phyloP scores from a whole-genome alignment of 2,888 invertebrate genomes.

The Phyto melanocephala region DNA sequence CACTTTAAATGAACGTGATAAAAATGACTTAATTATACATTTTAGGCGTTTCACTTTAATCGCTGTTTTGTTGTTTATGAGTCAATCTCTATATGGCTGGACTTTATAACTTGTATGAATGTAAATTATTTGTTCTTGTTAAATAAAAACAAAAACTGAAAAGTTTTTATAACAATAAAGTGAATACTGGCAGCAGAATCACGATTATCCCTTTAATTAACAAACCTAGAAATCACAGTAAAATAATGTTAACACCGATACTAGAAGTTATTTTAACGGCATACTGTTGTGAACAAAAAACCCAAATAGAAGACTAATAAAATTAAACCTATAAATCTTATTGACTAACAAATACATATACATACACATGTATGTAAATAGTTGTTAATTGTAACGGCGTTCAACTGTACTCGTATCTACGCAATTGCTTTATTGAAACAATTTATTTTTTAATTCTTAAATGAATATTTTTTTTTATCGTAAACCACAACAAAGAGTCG shows the following conservation, averaged over 20 bases:
- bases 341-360: too few relatives aligned
- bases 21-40: conserved; percentile 17
- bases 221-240: too few relatives aligned
- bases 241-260: too few relatives aligned
- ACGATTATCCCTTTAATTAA: too few relatives aligned
- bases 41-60: conserved; percentile 24
- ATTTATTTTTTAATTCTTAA: neutral
- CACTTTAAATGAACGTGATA: conserved; percentile 48
- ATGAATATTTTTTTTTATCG: neutral
- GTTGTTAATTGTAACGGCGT: too few relatives aligned
- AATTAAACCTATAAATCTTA: too few relatives aligned
- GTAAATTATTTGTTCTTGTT: neutral
- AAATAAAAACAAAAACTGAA: neutral
- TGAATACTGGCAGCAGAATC: neutral
- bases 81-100: conserved; percentile 33
- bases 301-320: too few relatives aligned
- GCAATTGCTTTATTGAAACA: too few relatives aligned
- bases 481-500: neutral
- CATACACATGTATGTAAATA: too few relatives aligned
- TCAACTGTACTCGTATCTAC: too few relatives aligned
- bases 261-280: too few relatives aligned
- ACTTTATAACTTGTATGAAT: conserved; percentile 36
- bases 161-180: neutral
- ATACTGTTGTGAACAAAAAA: too few relatives aligned
- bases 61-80: neutral